These are phyloP conservation scores for Auanema sp. DNA, from an alignment of 2,888 invertebrate genomes.

Conservation along the genomic window DNA sequence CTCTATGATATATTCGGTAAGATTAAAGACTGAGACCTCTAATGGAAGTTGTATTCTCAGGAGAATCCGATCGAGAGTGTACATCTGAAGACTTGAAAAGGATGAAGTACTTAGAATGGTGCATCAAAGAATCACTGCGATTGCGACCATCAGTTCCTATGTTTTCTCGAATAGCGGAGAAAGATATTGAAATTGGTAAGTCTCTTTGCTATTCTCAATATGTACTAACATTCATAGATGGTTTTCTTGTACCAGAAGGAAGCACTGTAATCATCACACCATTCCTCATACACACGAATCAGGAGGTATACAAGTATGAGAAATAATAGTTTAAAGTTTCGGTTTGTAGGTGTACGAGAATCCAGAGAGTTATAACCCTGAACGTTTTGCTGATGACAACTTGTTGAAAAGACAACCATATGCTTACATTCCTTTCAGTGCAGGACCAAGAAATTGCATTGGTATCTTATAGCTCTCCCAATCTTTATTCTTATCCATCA, in stretches of 20 bases:
- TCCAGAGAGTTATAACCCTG: constrained; percentile 31
- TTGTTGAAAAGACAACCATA: constrained; percentile 64
- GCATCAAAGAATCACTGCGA: constrained; percentile 50
- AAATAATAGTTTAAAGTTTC: neutral
- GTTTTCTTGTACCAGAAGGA: constrained; percentile 30
- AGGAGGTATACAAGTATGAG: constrained; percentile 12
- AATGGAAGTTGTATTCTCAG: constrained; percentile 33
- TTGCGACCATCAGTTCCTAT: constrained; percentile 51
- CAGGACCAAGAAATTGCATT: constrained; percentile 68
- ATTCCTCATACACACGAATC: constrained; percentile 39
- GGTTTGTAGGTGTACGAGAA: constrained; percentile 14
- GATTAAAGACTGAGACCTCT: neutral
- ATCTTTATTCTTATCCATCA: neutral
- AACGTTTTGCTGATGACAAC: constrained; percentile 36
- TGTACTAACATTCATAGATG: constrained; percentile 29
- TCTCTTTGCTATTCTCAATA: neutral
- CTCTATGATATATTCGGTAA: constrained; percentile 51
- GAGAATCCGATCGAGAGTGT: constrained; percentile 60
- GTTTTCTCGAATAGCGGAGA: constrained; percentile 42
- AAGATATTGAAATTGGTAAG: constrained; percentile 55
- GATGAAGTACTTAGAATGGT: constrained; percentile 49
- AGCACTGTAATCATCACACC: constrained; percentile 37
- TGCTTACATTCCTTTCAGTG: constrained; percentile 68
- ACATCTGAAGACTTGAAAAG: constrained; percentile 58
- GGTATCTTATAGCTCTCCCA: constrained; percentile 36